Base-by-base conservation (phyloP, 2,888 invertebrate genomes). In the Thera britannica region DNA sequence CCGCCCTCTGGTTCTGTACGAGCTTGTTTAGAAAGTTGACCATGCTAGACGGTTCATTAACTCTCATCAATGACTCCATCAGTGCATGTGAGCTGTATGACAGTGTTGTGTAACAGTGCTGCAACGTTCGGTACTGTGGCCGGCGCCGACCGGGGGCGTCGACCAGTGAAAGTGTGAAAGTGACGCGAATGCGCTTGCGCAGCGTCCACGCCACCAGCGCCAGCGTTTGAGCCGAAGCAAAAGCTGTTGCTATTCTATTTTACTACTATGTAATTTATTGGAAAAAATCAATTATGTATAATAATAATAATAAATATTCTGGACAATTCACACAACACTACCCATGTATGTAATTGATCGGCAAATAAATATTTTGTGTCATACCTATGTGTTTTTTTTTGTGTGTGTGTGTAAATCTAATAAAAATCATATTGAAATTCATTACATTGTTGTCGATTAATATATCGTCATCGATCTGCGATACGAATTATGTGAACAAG, bases 101-200 rank as follows among this genome's bases (percentile, higher is more conserved):
- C 73, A 75, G 83, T 83, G 87, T 91, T 90, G 84, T 86, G 88
- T 90, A 91, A 91, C 90, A 86, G 84, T 90, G 90, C 90, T 88
- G 90, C 90, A 90, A 87, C 83, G 81, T 83, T 79, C 71, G 76
- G 76, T 82, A 80, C 81, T 79, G 79, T 81, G 79, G 80, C 78
- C 73, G 78, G 76, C 72, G 77, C 78, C 68, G 77, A 78, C 77
- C 83, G 88, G 85, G 89, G 90, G 85, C 92, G 93, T 88, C 90
- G 92, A 83, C 90, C 83, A 93, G 93, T 92, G 93, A 93, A 93
- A 93, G 93, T 93, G 93, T 90, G 93, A 93, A 93, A 93, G 93
- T 93, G 93, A 93, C 86, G 87, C 90, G 89, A 92, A 90, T 88
- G 90, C 87, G 86, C 90, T 68, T 65, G 74, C 76, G 77, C 57